phyloP scores from a whole-genome alignment of 1,140 invertebrate species.

The Ips nitidus region DNA sequence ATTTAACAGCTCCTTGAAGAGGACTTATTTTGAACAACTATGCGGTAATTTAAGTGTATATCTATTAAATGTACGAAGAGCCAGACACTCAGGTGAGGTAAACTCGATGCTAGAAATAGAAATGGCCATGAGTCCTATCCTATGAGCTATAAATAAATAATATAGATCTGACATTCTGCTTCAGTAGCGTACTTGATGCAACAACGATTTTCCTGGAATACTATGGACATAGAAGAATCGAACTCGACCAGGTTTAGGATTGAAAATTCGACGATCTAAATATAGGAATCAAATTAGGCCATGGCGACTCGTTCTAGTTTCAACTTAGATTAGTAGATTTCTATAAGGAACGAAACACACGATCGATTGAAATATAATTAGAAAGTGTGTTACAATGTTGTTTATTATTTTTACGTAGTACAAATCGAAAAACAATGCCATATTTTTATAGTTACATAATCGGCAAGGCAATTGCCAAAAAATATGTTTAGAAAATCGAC shows the following conservation, averaged over 20 bases:
- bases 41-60: constrained; percentile 1
- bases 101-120: constrained; percentile 32
- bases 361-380: too few species aligned
- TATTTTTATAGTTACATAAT: too few species aligned
- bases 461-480: not conserved
- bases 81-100: constrained; percentile 33
- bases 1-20: not conserved
- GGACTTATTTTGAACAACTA: not conserved
- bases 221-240: too few species aligned
- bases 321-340: not conserved
- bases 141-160: constrained; percentile 35
- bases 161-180: constrained; percentile 32
- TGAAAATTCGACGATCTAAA: not conserved
- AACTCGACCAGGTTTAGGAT: not conserved
- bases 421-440: too few species aligned
- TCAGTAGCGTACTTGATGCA: constrained; percentile 23
- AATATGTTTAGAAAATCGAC: constrained; percentile 6
- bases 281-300: not conserved
- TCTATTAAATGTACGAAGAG: constrained; percentile 32
- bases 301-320: not conserved
- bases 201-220: not conserved
- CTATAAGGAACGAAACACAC: not conserved
- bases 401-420: too few species aligned
- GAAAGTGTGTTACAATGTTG: too few species aligned
- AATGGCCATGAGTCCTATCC: constrained; percentile 33